Evolutionary conservation across 2,888 invertebrate species (phyloP).

Genomic region (Brachyptera putata): DNA sequence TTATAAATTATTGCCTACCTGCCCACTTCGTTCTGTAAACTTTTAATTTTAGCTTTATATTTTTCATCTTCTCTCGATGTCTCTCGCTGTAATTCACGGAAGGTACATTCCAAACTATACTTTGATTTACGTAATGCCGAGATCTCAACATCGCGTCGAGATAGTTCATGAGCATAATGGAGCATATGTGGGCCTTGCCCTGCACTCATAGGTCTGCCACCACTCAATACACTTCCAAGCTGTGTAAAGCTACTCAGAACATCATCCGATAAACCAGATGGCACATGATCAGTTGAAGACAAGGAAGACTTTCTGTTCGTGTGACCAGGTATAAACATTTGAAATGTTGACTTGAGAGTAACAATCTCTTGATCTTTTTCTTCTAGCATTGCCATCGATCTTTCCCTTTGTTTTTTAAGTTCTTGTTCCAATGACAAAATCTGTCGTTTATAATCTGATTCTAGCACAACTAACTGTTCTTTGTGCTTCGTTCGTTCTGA

Average conservation of each 20-base stretch:
- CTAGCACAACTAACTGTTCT: conserved; percentile 41
- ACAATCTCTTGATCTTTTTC: conserved; percentile 75
- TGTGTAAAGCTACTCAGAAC: conserved; percentile 24
- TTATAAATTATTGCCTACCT: conserved; percentile 43
- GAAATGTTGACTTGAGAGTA: conserved; percentile 54
- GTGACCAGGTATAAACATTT: conserved; percentile 49
- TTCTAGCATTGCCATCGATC: conserved; percentile 70
- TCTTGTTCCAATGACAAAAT: conserved; percentile 64
- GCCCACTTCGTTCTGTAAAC: conserved; percentile 61
- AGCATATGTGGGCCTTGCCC: conserved; percentile 65
- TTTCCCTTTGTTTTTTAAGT: conserved; percentile 70
- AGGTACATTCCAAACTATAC: conserved; percentile 50
- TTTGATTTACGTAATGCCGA: conserved; percentile 66
- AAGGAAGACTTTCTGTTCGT: conserved; percentile 31
- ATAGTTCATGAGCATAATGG: conserved; percentile 78
- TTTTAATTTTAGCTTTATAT: conserved; percentile 51
- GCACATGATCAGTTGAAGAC: background rate
- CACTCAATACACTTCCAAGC: conserved; percentile 19
- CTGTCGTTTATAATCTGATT: conserved; percentile 52
- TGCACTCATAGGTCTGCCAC: conserved; percentile 14
- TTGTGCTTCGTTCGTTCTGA: conserved; percentile 46
- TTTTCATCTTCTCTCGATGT: conserved; percentile 52
- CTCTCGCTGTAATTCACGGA: conserved; percentile 54
- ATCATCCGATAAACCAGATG: conserved; percentile 10
- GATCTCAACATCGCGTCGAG: conserved; percentile 74